Evolutionary conservation across 2,797 vertebrate genomes (phyloP).

Genomic region (Allobates femoralis): DNA sequence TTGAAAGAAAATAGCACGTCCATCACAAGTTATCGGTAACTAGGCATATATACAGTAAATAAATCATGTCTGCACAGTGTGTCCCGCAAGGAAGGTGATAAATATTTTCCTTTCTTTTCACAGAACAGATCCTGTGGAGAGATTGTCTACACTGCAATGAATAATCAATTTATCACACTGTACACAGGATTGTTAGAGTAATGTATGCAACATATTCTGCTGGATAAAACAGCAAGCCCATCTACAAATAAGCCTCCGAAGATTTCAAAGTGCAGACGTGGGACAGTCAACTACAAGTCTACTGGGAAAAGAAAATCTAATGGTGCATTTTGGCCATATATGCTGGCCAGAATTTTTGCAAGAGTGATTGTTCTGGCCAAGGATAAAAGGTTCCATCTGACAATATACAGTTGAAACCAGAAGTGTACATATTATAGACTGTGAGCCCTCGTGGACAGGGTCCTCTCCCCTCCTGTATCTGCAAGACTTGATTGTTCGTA

Average conservation of each 20-base stretch:
- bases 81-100: slow-evolving; percentile 54
- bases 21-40: slow-evolving; percentile 53
- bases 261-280: slow-evolving; percentile 12
- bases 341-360: too few species aligned
- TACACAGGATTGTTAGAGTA: slow-evolving; percentile 42
- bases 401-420: too few species aligned
- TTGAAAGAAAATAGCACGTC: slow-evolving; percentile 58
- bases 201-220: slow-evolving; percentile 27
- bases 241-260: slow-evolving; percentile 28
- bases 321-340: background rate
- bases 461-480: too few species aligned
- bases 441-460: too few species aligned
- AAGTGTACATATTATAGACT: too few species aligned
- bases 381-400: too few species aligned
- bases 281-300: background rate
- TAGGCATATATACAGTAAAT: slow-evolving; percentile 60
- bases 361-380: too few species aligned
- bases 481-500: too few species aligned
- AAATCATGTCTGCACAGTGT: slow-evolving; percentile 60
- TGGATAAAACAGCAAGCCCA: slow-evolving; percentile 21
- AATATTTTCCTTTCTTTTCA: slow-evolving; percentile 63
- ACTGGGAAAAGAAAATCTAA: background rate
- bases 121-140: slow-evolving; percentile 54
- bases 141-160: slow-evolving; percentile 56
- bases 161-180: slow-evolving; percentile 61